These are phyloP conservation scores for Strigamia maritima DNA, from an alignment of 2,888 invertebrate species.

Conservation along the genomic window DNA sequence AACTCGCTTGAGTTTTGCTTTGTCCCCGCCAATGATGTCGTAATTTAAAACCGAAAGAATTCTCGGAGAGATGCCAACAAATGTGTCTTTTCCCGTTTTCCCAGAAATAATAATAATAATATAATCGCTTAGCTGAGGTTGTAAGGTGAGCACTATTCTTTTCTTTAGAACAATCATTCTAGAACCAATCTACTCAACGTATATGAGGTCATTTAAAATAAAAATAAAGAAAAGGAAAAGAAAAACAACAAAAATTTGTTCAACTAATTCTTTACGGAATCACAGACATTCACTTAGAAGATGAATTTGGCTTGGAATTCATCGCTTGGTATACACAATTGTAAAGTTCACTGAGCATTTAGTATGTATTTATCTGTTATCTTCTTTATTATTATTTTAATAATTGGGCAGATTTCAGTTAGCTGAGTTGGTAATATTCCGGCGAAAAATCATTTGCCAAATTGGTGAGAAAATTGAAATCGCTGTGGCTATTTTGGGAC, in stretches of 20 bases:
- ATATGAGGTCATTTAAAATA: neutral
- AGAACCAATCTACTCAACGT: neutral
- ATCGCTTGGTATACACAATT: slow-evolving; percentile 35
- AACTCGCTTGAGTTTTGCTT: slow-evolving; percentile 24
- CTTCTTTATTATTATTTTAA: neutral
- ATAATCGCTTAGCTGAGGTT: neutral
- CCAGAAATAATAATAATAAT: neutral
- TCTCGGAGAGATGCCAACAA: slow-evolving; percentile 38
- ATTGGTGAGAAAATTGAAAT: slow-evolving; percentile 89
- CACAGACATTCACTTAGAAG: slow-evolving; percentile 38
- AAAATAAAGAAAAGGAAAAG: neutral
- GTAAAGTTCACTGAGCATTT: neutral
- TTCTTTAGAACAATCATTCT: neutral
- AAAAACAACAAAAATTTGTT: neutral
- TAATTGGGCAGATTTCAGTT: slow-evolving; percentile 47
- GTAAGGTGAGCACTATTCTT: neutral
- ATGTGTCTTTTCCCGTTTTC: neutral
- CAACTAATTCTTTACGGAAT: slow-evolving; percentile 37
- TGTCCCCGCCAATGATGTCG: slow-evolving; percentile 35
- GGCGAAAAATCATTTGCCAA: slow-evolving; percentile 89
- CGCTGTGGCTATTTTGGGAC: slow-evolving; percentile 54
- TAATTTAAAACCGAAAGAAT: slow-evolving; percentile 37
- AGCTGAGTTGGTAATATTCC: slow-evolving; percentile 78
- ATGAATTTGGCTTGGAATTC: neutral
- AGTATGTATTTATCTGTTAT: neutral